A percentile compares a stretch with the other conserved stretches of the same genome.
phyloP scores from a whole-genome alignment of 2,113 vertebrate species.

The Melospiza georgiana region DNA sequence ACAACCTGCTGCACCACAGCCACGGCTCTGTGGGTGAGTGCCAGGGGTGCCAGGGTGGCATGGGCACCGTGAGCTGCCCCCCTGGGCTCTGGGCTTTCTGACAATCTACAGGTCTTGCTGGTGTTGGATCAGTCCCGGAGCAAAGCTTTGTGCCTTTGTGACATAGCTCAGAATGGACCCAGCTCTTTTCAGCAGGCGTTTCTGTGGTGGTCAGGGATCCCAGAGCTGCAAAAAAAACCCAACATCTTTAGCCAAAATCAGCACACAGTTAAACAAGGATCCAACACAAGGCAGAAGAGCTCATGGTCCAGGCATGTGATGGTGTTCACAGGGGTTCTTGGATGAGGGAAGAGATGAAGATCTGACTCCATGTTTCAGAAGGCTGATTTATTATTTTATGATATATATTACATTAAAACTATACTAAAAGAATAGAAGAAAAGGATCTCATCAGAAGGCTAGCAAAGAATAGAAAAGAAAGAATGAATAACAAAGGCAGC shows the following conservation, averaged over 20 bases:
- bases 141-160: background rate
- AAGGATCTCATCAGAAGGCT: too few species aligned
- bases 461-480: too few species aligned
- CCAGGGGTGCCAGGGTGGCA: background rate
- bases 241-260: background rate
- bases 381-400: too few species aligned
- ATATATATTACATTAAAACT: too few species aligned
- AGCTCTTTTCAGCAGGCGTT: background rate
- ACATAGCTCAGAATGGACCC: background rate
- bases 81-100: background rate
- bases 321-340: too few species aligned
- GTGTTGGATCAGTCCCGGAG: background rate
- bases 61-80: rapidly evolving
- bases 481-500: too few species aligned
- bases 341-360: too few species aligned
- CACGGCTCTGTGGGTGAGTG: conserved; percentile 82
- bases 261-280: background rate
- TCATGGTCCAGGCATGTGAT: background rate
- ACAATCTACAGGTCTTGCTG: rapidly evolving
- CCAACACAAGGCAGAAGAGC: background rate
- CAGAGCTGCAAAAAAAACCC: background rate
- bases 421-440: too few species aligned
- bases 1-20: conserved; percentile 86
- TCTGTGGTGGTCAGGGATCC: background rate
- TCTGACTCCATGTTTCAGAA: too few species aligned